Base-by-base conservation (phyloP, 2,113 vertebrate species). In the Bos javanicus region DNA sequence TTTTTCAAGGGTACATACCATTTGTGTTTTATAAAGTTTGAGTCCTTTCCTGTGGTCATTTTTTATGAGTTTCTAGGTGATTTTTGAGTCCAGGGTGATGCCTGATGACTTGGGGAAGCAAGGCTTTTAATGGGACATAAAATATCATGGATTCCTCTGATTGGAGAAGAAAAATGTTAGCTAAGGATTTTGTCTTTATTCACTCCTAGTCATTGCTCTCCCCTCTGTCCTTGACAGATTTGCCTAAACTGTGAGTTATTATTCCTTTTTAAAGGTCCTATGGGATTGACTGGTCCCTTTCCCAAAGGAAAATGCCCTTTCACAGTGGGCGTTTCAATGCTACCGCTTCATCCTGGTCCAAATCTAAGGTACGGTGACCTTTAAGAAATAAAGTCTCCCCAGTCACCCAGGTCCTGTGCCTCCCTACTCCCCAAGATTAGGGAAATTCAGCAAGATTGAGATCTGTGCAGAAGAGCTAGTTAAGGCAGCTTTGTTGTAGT, bases 401-500 rank as follows among this genome's bases (percentile, higher is more conserved):
- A 28, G 28, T 43, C 3, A 3, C 30, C 85, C 46, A 59, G 60
- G 76, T 78, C 50, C 54, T 76, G 36, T 76, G 2, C 23, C 11
- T 25, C 12, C 19, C 28, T 15, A 11, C 14, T 15, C 74, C 15
- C 36, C 28, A 26, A 60, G 78, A 12, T 50, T 10, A 52, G 89
- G 48, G n/a, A 93, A 81, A 30, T 62, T 67, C 33, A 48, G 33
- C 21, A 15, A 80, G 36, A 19, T 3, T 1, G 9, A 67, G 74
- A 8, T 46, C 48, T 30, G 43, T 36, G 71, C 39, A 5, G 33
- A 48, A 48, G 11, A 91, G 50, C 7, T 2, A 4, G 52, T 46
- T 4, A 25, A 87, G 50, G 48, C 91, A 30, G 67, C 8, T 90
- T 91, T 74, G 80, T 52, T 99, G 99, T 48, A 99, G 97, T 99